Evolutionary conservation across 2,888 invertebrate genomes (phyloP).

Genomic region (Quadroppia sp.): DNA sequence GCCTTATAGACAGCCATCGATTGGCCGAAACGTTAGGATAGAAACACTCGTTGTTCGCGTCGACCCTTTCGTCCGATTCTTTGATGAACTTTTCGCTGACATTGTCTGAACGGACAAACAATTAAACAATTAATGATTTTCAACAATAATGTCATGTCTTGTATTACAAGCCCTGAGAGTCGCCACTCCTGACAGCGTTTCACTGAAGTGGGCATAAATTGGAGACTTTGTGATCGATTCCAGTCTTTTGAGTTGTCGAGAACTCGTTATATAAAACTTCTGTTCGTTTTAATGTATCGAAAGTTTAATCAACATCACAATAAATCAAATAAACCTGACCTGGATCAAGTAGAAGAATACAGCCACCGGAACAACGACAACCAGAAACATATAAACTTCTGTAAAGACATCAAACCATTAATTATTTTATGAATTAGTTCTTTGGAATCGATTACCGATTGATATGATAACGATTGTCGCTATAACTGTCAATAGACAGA

Average conservation of each 20-base stretch:
- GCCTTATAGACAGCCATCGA: conserved; percentile 55
- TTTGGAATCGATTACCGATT: conserved; percentile 15
- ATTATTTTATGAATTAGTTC: no score
- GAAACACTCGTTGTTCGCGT: conserved; percentile 53
- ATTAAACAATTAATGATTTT: neutral
- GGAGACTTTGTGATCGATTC: conserved; percentile 56
- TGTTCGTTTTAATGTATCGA: conserved; percentile 49
- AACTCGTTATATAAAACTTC: conserved; percentile 56
- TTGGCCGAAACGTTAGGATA: conserved; percentile 49
- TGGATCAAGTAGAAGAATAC: conserved; percentile 52
- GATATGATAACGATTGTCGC: conserved; percentile 23
- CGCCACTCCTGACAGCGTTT: conserved; percentile 52
- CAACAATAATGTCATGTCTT: no score
- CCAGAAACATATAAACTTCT: conserved; percentile 52
- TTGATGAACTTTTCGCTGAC: conserved; percentile 51
- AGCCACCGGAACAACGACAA: conserved; percentile 51
- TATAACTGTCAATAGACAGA: neutral
- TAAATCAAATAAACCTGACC: conserved; percentile 37
- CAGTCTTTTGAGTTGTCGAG: conserved; percentile 56
- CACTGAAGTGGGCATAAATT: conserved; percentile 56
- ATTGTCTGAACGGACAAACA: neutral
- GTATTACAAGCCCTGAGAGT: conserved; percentile 42
- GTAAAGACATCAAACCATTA: neutral
- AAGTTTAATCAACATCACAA: no score
- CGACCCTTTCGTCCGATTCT: conserved; percentile 56